Base-by-base conservation (phyloP, 2,797 vertebrate genomes). In the Poeciliopsis gracilis region DNA sequence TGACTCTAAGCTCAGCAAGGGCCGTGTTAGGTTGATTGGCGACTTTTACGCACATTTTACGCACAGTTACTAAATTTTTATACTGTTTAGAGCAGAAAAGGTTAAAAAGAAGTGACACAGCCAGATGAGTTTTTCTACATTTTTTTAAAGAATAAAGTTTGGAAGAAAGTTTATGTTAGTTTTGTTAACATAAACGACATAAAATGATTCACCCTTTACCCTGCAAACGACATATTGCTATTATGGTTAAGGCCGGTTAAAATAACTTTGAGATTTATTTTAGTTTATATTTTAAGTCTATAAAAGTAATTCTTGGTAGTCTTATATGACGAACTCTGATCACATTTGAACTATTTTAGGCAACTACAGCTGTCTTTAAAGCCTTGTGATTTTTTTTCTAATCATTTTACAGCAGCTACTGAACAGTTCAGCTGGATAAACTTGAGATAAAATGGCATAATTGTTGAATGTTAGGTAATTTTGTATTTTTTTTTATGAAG, bases 11-110 rank as follows among this genome's bases (percentile, higher is more conserved):
- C 15, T 61, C 28, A 33, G 57, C 4, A 33, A 16, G 4, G 5
- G 16, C 76, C 80, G 18, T 57, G 67, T 23, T 75, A 82, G 72
- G 10, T 71, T 57, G 12, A 38, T 10, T 20, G 55, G 72, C 69
- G 53, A 82, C 55, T 67, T 86, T 87, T 86, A 86, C 83, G 84
- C 88, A 75, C 8, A 2, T 74, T 80, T 87, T 86, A 86, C 84
- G 84, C 89, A 75, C 12, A 0, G 70, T 80, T 25, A 23, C 20
- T 18, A 8, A 6, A 25, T 25, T 1, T 55, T 38, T 6, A 61
- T 8, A 8, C 4, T 16, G 59, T 61, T 63, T 63, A 4, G n/a
- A 59, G 28, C 28, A 61, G 2, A 18, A 33, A 18, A 36, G 30
- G 59, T 15, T 36, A 36, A 11, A 66, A 36, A 66, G 3, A 41